A percentile compares a stretch with the other conserved stretches of the same genome.
Conservation (phyloP, 2,797 vertebrate species). For the Gastrophryne carolinensis region DNA sequence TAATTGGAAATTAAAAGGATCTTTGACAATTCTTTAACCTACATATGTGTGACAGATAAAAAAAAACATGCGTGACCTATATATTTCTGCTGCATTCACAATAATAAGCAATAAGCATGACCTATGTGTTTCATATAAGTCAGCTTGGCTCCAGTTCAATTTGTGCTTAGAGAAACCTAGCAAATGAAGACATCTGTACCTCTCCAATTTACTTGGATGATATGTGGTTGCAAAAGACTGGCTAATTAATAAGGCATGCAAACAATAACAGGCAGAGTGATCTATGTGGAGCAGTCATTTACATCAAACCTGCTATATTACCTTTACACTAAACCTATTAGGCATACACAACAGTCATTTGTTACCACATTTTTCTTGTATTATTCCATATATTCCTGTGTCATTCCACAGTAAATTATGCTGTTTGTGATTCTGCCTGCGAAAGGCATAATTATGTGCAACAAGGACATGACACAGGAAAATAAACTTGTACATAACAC, state of each 20-base stretch:
- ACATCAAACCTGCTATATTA: background rate
- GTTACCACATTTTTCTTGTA: no score
- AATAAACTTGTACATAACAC: no score
- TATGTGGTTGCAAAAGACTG: background rate
- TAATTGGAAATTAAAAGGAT: background rate
- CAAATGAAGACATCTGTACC: background rate
- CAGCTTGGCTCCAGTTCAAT: background rate
- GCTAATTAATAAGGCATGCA: background rate
- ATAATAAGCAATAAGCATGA: background rate
- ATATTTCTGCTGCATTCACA: background rate
- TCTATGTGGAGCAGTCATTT: background rate
- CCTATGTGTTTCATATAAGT: background rate
- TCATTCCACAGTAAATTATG: no score
- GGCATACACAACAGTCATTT: background rate
- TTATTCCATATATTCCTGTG: no score
- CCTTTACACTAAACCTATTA: background rate
- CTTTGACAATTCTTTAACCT: background rate
- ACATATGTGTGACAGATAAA: background rate
- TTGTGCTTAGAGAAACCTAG: background rate
- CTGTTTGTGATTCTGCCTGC: no score
- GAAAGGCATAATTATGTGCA: no score
- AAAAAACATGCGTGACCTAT: conserved; percentile 8
- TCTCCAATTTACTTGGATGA: background rate
- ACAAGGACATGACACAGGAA: no score
- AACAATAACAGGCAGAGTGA: background rate